These are phyloP conservation scores for Anguilla pacifica DNA, from an alignment of 2,797 vertebrate species.

Conservation along the genomic window DNA sequence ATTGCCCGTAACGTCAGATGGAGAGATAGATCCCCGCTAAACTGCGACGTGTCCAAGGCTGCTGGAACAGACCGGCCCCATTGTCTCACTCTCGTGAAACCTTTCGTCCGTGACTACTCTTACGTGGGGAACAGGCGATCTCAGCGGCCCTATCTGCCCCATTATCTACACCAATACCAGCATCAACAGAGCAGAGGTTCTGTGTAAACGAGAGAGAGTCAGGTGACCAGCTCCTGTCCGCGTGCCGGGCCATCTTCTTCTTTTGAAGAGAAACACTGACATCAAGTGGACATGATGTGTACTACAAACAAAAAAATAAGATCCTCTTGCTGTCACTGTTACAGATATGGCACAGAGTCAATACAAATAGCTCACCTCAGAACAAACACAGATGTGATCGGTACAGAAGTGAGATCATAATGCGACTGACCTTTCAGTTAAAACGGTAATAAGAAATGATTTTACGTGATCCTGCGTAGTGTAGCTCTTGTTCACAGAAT, in stretches of 20 bases:
- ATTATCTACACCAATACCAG: slow-evolving; percentile 42
- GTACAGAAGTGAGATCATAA: background rate
- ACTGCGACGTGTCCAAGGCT: slow-evolving; percentile 42
- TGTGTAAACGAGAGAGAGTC: slow-evolving; percentile 41
- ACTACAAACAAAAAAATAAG: slow-evolving; percentile 16
- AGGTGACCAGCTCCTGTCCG: background rate
- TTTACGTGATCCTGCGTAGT: background rate
- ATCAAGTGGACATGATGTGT: slow-evolving; percentile 58
- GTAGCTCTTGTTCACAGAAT: background rate
- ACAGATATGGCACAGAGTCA: slow-evolving; percentile 4
- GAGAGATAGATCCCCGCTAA: slow-evolving; percentile 45
- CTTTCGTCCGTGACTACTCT: slow-evolving; percentile 34
- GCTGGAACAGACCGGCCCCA: slow-evolving; percentile 37
- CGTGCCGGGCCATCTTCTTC: background rate
- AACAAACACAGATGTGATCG: background rate
- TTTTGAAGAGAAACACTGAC: slow-evolving; percentile 66
- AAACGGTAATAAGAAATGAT: background rate
- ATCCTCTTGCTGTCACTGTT: background rate
- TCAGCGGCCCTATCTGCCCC: slow-evolving; percentile 34
- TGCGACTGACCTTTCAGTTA: background rate
- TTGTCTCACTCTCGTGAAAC: slow-evolving; percentile 39
- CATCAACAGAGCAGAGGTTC: slow-evolving; percentile 45
- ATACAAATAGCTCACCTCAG: background rate
- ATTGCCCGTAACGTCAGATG: slow-evolving; percentile 47
- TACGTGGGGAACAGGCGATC: slow-evolving; percentile 31